These are phyloP conservation scores for Tridacna crocea DNA, from an alignment of 2,888 invertebrate species.

Conservation along the genomic window DNA sequence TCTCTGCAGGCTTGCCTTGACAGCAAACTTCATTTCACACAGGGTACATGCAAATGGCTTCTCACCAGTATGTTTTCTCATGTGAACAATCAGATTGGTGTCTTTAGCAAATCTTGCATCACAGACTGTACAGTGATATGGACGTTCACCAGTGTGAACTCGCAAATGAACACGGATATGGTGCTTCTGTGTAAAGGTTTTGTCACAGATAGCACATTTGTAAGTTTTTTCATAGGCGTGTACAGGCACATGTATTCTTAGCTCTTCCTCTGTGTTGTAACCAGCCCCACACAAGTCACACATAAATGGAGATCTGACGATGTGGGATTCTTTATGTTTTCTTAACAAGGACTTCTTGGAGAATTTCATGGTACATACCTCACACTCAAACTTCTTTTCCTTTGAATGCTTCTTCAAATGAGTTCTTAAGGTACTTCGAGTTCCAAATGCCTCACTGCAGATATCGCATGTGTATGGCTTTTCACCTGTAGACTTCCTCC, in stretches of 20 bases:
- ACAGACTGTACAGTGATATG: conserved; percentile 14
- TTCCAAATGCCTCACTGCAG: conserved; percentile 9
- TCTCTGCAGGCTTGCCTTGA: conserved; percentile 20
- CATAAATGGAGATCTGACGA: neutral
- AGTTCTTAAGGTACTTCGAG: neutral
- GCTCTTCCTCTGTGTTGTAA: conserved; percentile 13
- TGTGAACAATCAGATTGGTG: conserved; percentile 11
- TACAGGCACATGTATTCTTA: neutral
- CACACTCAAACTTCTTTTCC: conserved; percentile 25
- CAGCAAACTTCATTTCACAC: conserved; percentile 13
- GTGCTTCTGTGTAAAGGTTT: conserved; percentile 17
- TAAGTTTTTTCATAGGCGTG: conserved; percentile 15
- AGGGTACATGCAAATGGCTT: conserved; percentile 16
- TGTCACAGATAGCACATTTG: conserved; percentile 19
- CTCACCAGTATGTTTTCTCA: conserved; percentile 26
- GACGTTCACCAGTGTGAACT: conserved; percentile 20
- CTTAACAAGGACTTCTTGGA: conserved; percentile 7
- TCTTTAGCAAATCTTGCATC: conserved; percentile 14
- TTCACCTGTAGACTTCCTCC: conserved; percentile 11
- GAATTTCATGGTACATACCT: conserved; percentile 1
- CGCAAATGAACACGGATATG: conserved; percentile 11
- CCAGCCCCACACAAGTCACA: conserved; percentile 21
- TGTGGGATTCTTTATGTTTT: conserved; percentile 18
- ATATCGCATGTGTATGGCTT: conserved; percentile 28
- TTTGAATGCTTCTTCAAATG: conserved; percentile 19